Evolutionary conservation across 2,797 vertebrate species (phyloP), one percentile per base, ranked within the genome.

Genomic region (Channa striata): DNA sequence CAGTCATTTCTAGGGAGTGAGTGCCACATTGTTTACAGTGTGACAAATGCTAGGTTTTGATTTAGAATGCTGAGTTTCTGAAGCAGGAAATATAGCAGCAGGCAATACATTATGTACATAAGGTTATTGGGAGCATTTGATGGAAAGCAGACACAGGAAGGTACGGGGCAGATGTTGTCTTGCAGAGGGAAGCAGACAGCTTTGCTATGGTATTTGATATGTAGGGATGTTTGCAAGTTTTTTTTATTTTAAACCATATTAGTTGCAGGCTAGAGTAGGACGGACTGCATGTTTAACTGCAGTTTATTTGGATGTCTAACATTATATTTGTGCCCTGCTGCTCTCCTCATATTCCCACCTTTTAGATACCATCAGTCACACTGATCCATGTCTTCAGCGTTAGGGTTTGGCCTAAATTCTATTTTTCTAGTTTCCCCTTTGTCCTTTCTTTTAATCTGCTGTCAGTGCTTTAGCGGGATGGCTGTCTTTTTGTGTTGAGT

Each of bases 121-220:
- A 83, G 81, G 82, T 87, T n/a, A 54, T 83, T 84, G 66, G 68
- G 82, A 89, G 78, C 51, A 37, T 68, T 88, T 92, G 91, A 92
- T 91, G 79, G 60, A 88, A 91, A 88, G 73, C 90, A 92, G 89
- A 85, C 68, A 66, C 74, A 82, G 58, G 64, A 69, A 20, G 39
- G 59, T 13, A 50, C 0, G 0, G 69, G 82, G 72, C 80, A 83
- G 84, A 83, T 78, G 84, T 71, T 66, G 58, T 79, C 51, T 74
- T 80, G 70, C 77, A 68, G 58, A 68, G 57, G 17, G 36, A 50
- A 59, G 60, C 69, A 87, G 80, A 86, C 72, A 75, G 64, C 63
- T 77, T 81, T 50, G 47, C 65, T 49, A 48, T 60, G 59, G 64
- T 60, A 20, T 68, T 64, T 66, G 59, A 76, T 78, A n/a, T 66